Evolutionary conservation across 2,888 invertebrate species (phyloP), one percentile per base, ranked within the genome.

Genomic region (Ashinkailepas kermadecensis): DNA sequence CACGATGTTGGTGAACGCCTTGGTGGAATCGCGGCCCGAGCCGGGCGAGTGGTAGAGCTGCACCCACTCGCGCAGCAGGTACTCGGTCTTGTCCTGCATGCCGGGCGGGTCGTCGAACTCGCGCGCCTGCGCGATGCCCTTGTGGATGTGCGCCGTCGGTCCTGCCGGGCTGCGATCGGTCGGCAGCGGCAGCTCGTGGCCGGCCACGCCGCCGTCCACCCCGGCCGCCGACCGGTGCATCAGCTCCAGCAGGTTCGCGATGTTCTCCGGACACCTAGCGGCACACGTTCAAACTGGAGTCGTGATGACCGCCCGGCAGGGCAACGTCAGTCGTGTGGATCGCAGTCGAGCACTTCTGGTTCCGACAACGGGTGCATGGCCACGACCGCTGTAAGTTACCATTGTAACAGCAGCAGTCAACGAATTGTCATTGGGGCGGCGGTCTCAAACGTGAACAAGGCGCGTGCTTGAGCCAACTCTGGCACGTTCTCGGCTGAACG

Each of bases 71-170:
- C 97, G 59, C 64, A 99, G 90, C 18, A 99, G 89, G 85, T 91
- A 94, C 88, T 99, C 99, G 0, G 97, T 97, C 88, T 97, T 98
- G 86, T 97, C 98, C 86, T 95, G 93, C 78, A 98, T 89, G 54
- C 96, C 97, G 0, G 95, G 95, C 4, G 97, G 97, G 88, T 98
- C 98, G 86, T 95, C 94, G 86, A 93, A 95, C 86, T 96, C 96
- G 82, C 95, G 92, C 62, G 95, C 94, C 90, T 93, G 88, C 85
- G 93, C 91, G 87, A 97, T 95, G 83, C 97, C 97, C 81, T 96
- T 94, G 87, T 97, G 96, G 86, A 97, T 96, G 87, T 96, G 96
- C 56, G 95, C 92, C 8, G 94, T 93, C 2, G 95, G 93, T 39
- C 94, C 83, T 82, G 81, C 70, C n/a, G 79, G 58, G n/a, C 18